Base-by-base conservation (phyloP, 2,797 vertebrate species). In the Cyclura pinguis region DNA sequence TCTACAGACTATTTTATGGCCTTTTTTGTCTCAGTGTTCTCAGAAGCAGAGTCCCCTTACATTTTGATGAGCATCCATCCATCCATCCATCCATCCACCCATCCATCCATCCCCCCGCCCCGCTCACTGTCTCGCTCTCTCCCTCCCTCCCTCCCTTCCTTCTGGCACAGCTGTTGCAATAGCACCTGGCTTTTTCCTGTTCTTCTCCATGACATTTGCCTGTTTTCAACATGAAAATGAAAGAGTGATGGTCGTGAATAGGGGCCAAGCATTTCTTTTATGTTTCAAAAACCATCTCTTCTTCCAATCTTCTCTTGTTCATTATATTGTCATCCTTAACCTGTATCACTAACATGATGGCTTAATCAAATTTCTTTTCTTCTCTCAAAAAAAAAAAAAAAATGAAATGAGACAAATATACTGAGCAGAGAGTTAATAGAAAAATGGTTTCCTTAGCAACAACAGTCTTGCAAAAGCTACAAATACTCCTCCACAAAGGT, bases 361-460 rank as follows among this genome's bases (percentile, higher is more conserved):
- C 85, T 80, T 42, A 86, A 76, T 50, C 16, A 35, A 72, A 20
- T 69, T 62, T 67, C 6, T 87, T 80, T 50, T 6, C 4, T 47
- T 27, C 10, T 42, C n/a, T 16, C 35, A 16, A 57, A n/a, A 42
- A 42, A 42, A 42, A 62, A 77, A 47, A 69, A 85, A 82, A 82
- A 87, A 6, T 90, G 73, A 88, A 94, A 88, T 84, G 74, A 89
- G 55, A 87, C 55, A 52, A 80, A 50, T 80, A 74, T 38, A 24
- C 10, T 22, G 76, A 76, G 27, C 59, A 62, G 86, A 35, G 64
- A 73, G 27, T 84, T 87, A 87, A 1, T n/a, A 84, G 27, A 90
- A 67, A 52, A 80, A 57, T 35, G 18, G 88, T 88, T 81, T 27
- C 85, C 81, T 85, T 88, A 88, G 88, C 69, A 91, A 77, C 42